A percentile compares a stretch with the other conserved stretches of the same genome.
Conservation (phyloP, 2,113 vertebrate species). For the Pseudopodoces humilis region DNA sequence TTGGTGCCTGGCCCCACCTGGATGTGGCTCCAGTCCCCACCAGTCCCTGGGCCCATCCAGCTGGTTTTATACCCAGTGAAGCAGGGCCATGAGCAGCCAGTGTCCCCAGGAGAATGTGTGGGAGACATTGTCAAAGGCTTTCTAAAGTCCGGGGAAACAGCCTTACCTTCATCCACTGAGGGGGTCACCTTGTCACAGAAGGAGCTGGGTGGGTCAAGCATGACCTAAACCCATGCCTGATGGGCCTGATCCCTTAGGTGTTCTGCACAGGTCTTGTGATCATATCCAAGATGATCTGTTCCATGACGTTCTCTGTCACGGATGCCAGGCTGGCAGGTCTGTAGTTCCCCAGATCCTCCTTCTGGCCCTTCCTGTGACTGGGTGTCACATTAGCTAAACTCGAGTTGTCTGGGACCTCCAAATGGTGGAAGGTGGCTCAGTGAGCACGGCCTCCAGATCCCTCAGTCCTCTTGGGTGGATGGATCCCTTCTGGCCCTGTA, state of each 20-base stretch:
- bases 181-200: background rate
- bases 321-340: background rate
- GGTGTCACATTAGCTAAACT: background rate
- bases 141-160: background rate
- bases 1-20: background rate
- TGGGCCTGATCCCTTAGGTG: background rate
- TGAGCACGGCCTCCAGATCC: background rate
- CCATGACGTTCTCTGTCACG: background rate
- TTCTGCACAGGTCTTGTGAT: too few relatives aligned
- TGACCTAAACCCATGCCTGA: background rate
- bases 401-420: background rate
- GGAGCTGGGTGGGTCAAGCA: background rate
- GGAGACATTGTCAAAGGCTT: background rate
- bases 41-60: too few relatives aligned
- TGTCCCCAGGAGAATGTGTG: background rate
- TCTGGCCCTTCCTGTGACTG: background rate
- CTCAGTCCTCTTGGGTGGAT: background rate
- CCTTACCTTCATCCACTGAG: too few relatives aligned
- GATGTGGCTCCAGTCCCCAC: background rate
- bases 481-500: background rate
- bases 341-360: background rate
- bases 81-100: background rate
- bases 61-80: background rate
- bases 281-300: background rate
- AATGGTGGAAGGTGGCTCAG: background rate